A percentile compares a stretch with the other conserved stretches of the same genome.
phyloP scores from a whole-genome alignment of 2,888 invertebrate genomes.

The Drosophila sordidapex region DNA sequence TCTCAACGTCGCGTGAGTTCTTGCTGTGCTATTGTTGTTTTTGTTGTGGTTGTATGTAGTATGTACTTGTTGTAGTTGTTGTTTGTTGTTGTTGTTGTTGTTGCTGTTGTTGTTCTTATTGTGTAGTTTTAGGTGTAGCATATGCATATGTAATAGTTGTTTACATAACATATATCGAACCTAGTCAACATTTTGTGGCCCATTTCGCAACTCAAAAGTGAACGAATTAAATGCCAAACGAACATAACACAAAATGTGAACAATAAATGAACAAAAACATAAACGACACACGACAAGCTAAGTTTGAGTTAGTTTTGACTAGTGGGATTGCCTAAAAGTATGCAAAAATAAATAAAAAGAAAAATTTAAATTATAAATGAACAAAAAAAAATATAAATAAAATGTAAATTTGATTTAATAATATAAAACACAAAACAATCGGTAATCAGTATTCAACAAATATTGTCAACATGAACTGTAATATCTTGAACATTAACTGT shows the following conservation, averaged over 20 bases:
- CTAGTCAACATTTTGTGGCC: constrained; percentile 29
- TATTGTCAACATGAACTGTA: constrained; percentile 21
- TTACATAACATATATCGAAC: constrained; percentile 53
- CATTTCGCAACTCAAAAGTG: constrained; percentile 55
- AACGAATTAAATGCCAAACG: constrained; percentile 63
- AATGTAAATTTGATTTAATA: constrained; percentile 10
- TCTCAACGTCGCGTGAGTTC: constrained; percentile 63
- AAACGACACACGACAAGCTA: constrained; percentile 80
- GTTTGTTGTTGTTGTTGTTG: constrained; percentile 8
- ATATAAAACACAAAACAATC: constrained; percentile 1
- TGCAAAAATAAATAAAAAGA: constrained; percentile 61
- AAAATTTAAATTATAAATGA: constrained; percentile 45
- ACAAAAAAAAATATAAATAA: constrained; percentile 24
- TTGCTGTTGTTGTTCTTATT: constrained; percentile 42
- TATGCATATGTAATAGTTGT: constrained; percentile 46
- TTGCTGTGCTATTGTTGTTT: constrained; percentile 64
- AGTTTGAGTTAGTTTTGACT: constrained; percentile 84
- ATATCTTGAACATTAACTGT: constrained; percentile 19
- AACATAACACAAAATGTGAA: constrained; percentile 69
- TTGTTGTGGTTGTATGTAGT: constrained; percentile 51
- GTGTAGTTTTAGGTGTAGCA: constrained; percentile 60
- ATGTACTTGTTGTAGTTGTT: constrained; percentile 45
- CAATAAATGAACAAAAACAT: constrained; percentile 48
- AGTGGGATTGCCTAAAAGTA: constrained; percentile 84
- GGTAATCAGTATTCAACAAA: neutral